Percentiles rank a stretch among this genome's conserved stretches.
phyloP scores from a whole-genome alignment of 2,888 invertebrate species.

The Lydus trimaculatus region DNA sequence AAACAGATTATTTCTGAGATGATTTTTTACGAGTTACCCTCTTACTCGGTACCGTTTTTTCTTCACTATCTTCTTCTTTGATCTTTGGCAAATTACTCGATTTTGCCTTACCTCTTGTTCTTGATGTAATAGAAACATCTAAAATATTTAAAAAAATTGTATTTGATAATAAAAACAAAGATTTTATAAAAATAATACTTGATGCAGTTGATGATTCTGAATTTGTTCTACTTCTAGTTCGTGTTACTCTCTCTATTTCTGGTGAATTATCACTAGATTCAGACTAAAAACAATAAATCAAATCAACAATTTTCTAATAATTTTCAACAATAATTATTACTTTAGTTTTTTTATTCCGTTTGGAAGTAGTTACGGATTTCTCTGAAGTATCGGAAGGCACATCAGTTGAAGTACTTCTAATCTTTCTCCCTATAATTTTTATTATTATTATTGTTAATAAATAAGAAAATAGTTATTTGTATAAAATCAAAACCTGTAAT shows the following conservation, averaged over 20 bases:
- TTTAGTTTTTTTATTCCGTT: not conserved
- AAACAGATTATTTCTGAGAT: constrained; percentile 2
- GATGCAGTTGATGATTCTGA: not conserved
- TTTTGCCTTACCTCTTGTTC: not conserved
- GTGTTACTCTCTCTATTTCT: not conserved
- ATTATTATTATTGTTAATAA: not conserved
- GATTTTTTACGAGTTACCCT: constrained; percentile 7
- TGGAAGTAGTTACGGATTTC: not conserved
- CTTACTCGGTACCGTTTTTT: not conserved
- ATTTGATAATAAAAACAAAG: not conserved
- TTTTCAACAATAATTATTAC: not conserved
- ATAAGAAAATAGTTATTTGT: not conserved
- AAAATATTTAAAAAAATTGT: not conserved
- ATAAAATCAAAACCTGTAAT: not conserved
- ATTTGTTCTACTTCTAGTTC: not conserved
- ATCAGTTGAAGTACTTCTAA: constrained; percentile 1
- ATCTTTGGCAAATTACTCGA: constrained; percentile 5
- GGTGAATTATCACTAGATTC: not conserved
- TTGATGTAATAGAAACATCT: constrained; percentile 1
- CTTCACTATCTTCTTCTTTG: not conserved
- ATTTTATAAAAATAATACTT: not conserved
- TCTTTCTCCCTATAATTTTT: not conserved
- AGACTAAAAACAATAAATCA: not conserved
- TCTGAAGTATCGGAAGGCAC: not conserved
- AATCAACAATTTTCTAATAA: not conserved